Percentiles rank a stretch among this genome's conserved stretches.
These are phyloP conservation scores for Porites evermanni DNA, from an alignment of 92 coral and sea anemone species.

Conservation along the genomic window DNA sequence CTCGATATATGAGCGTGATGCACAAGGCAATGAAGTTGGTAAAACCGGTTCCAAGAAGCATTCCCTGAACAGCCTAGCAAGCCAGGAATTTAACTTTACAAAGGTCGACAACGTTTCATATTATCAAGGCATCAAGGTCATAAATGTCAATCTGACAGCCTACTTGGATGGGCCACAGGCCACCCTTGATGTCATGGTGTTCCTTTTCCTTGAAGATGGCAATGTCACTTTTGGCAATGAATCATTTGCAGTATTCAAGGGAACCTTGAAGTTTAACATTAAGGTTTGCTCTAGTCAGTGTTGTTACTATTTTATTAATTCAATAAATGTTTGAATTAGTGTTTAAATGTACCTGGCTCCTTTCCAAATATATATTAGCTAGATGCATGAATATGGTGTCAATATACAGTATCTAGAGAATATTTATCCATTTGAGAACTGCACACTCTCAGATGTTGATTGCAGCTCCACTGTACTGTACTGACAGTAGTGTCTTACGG, in stretches of 20 bases:
- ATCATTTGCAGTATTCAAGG: neutral
- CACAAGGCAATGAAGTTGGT: conserved; percentile 34
- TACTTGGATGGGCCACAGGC: conserved; percentile 42
- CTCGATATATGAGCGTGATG: conserved; percentile 28
- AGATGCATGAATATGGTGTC: too few species aligned
- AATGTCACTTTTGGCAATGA: conserved; percentile 29
- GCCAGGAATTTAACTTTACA: conserved; percentile 24
- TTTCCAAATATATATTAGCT: too few species aligned
- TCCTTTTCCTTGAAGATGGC: conserved; percentile 28
- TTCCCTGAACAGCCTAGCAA: conserved; percentile 27
- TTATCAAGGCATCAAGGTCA: conserved; percentile 31
- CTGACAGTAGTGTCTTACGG: too few species aligned
- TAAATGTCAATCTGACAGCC: conserved; percentile 25
- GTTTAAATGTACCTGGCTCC: too few species aligned
- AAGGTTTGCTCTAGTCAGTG: conserved; percentile 21
- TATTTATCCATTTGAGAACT: too few species aligned
- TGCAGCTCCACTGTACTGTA: too few species aligned
- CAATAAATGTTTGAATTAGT: too few species aligned
- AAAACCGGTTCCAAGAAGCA: conserved; percentile 31
- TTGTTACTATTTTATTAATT: too few species aligned
- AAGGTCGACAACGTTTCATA: conserved; percentile 4
- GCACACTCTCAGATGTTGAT: too few species aligned
- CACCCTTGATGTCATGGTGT: conserved; percentile 15
- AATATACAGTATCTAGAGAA: too few species aligned
- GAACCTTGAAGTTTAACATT: conserved; percentile 42